Conservation (phyloP, 2,113 vertebrate species). For the Prionailurus bengalensis region DNA sequence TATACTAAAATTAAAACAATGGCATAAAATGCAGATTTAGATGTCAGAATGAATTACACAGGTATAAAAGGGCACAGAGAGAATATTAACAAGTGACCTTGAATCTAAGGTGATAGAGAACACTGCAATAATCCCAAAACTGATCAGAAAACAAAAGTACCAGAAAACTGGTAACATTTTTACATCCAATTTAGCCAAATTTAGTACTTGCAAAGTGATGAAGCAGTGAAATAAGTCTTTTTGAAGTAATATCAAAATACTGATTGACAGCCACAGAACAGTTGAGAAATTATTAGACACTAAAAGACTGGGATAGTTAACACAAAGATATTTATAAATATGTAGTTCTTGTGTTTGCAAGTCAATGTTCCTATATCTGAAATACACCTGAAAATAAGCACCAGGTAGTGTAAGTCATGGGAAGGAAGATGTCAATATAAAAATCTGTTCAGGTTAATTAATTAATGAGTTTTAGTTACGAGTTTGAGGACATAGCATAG, state of each 20-base stretch:
- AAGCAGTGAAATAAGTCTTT: background rate
- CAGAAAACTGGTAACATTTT: background rate
- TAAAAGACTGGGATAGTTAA: background rate
- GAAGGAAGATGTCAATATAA: background rate
- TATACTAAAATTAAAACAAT: background rate
- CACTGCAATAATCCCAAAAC: background rate
- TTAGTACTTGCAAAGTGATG: background rate
- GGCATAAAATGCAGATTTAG: background rate
- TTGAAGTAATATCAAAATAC: background rate
- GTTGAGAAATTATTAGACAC: background rate
- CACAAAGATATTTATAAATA: background rate
- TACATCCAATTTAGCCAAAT: constrained; percentile 14
- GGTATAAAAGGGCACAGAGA: background rate
- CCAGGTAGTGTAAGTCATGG: background rate
- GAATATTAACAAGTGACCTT: background rate
- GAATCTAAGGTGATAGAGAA: background rate
- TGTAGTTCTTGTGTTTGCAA: background rate
- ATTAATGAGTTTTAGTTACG: background rate
- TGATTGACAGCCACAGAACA: background rate
- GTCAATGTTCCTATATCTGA: background rate
- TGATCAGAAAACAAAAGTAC: constrained; percentile 1
- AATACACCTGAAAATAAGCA: background rate
- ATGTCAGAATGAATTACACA: background rate
- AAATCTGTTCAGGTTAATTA: background rate
- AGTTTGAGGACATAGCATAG: background rate